A percentile compares a stretch with the other conserved stretches of the same genome.
Evolutionary conservation across 2,113 vertebrate genomes (phyloP).

Genomic region (Cyrtonyx montezumae): DNA sequence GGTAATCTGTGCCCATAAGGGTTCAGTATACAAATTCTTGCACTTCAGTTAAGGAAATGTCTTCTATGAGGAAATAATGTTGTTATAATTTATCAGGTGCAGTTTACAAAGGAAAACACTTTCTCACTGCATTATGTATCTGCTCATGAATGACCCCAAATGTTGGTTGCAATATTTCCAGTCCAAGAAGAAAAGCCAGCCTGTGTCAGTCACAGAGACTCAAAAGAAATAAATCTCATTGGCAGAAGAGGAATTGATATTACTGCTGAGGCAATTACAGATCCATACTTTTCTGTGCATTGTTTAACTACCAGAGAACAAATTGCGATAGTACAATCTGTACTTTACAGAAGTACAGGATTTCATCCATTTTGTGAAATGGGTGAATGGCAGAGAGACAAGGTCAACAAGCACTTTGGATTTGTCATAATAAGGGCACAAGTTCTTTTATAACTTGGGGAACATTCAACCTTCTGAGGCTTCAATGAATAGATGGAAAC

Average conservation of each 20-base stretch:
- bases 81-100: background rate
- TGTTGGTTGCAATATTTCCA: background rate
- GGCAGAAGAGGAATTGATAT: background rate
- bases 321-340: background rate
- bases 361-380: background rate
- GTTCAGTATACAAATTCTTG: background rate
- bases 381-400: background rate
- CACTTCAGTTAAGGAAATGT: background rate
- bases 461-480: background rate
- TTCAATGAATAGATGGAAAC: background rate
- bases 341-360: background rate
- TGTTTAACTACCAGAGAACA: background rate
- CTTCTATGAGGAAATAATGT: background rate
- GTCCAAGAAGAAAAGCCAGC: background rate
- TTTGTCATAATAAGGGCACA: background rate
- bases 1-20: background rate
- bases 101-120: background rate
- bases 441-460: background rate
- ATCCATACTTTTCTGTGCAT: background rate
- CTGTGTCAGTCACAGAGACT: background rate
- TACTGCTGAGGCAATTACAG: background rate
- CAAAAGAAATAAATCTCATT: background rate
- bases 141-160: background rate
- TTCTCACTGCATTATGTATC: background rate
- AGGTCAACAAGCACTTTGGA: background rate